Evolutionary conservation across 2,888 invertebrate species (phyloP).

Genomic region (Rotaria macrura): DNA sequence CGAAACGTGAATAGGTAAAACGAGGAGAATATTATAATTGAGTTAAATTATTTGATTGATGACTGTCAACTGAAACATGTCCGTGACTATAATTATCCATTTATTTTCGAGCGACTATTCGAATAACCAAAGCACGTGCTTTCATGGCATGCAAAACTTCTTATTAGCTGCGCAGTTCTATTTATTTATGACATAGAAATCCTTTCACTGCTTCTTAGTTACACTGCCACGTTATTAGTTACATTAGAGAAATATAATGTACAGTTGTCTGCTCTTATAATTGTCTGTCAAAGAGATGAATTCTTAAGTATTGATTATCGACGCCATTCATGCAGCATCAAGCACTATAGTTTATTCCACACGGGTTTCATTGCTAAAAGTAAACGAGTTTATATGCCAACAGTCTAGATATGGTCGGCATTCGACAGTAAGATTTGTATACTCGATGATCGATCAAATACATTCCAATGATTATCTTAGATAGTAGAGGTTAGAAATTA

Average conservation of each 20-base stretch:
- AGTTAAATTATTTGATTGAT: too few species aligned
- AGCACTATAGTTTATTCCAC: not conserved
- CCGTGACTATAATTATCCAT: too few species aligned
- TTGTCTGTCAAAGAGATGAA: not conserved
- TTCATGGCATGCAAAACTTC: not conserved
- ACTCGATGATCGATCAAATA: not conserved
- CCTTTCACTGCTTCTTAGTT: not conserved
- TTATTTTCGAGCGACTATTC: too few species aligned
- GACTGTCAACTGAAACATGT: too few species aligned
- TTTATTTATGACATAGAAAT: not conserved
- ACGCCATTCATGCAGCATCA: not conserved
- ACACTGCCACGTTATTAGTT: not conserved
- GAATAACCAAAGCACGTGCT: not conserved
- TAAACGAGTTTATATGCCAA: not conserved
- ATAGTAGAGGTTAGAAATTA: too few species aligned
- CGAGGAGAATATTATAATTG: too few species aligned
- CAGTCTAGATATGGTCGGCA: not conserved
- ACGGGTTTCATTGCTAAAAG: not conserved
- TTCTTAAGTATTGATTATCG: not conserved
- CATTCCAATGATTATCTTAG: not conserved
- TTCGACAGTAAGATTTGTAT: not conserved
- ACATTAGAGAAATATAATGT: not conserved
- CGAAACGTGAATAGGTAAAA: not conserved
- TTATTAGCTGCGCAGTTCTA: not conserved
- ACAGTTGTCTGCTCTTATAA: not conserved